A percentile compares a stretch with the other conserved stretches of the same genome.
These are phyloP conservation scores for Gambelia wislizenii DNA, from an alignment of 2,797 vertebrate genomes.

Conservation along the genomic window DNA sequence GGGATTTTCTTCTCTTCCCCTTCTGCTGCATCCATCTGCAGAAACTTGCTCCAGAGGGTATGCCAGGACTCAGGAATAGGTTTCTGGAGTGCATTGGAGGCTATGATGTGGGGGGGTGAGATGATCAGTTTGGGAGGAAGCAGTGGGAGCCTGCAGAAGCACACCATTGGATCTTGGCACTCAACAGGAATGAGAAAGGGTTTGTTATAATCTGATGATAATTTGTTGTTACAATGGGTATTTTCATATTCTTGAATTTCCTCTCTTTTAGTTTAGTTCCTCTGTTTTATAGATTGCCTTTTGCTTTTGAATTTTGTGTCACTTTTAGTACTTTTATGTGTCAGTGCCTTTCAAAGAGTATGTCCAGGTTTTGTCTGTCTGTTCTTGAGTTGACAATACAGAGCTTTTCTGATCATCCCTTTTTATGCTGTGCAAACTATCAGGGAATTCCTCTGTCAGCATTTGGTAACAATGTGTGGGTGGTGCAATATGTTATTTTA, in stretches of 20 bases:
- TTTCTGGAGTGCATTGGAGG: background rate
- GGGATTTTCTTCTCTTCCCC: background rate
- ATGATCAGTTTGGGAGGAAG: background rate
- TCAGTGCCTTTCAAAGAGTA: background rate
- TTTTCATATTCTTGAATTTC: background rate
- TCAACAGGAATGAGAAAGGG: background rate
- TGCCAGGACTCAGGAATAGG: background rate
- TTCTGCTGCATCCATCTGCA: background rate
- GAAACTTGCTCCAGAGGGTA: background rate
- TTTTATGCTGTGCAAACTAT: conserved; percentile 15
- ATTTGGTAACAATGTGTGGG: conserved; percentile 4
- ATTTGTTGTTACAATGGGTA: background rate
- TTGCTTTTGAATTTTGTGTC: background rate
- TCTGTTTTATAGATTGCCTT: background rate
- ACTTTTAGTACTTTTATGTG: background rate
- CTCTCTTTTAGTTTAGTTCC: background rate
- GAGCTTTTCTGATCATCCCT: background rate
- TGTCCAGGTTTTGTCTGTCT: background rate
- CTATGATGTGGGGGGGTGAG: background rate
- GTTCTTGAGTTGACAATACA: background rate
- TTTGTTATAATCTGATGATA: background rate
- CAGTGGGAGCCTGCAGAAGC: background rate
- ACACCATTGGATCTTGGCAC: background rate
- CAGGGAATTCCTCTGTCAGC: conserved; percentile 16
- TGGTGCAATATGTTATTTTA: conserved; percentile 12